These are phyloP conservation scores for Alviniconcha strummeri DNA, from an alignment of 2,888 invertebrate species.

Conservation along the genomic window DNA sequence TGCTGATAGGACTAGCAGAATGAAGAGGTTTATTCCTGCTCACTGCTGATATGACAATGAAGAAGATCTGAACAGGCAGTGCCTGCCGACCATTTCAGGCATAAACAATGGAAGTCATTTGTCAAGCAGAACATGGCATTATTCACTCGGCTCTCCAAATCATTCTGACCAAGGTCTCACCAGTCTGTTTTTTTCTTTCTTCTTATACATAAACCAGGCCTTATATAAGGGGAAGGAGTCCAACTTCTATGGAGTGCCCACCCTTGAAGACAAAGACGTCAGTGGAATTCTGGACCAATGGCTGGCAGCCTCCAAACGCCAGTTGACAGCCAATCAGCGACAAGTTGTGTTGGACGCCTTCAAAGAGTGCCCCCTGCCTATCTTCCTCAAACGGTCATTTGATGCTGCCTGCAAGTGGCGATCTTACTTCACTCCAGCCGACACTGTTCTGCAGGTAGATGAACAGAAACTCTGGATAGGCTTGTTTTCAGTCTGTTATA, in stretches of 20 bases:
- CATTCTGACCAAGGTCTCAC: too few species aligned
- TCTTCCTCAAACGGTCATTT: slow-evolving; percentile 65
- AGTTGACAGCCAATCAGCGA: slow-evolving; percentile 54
- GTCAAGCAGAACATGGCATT: too few species aligned
- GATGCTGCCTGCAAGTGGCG: slow-evolving; percentile 65
- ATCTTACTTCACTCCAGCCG: slow-evolving; percentile 53
- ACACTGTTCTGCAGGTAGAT: slow-evolving; percentile 47
- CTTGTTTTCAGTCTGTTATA: too few species aligned
- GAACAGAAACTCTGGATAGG: too few species aligned
- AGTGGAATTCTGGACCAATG: slow-evolving; percentile 60
- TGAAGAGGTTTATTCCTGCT: too few species aligned
- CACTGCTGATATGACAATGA: too few species aligned
- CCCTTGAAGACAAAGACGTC: slow-evolving; percentile 51
- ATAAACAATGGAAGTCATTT: too few species aligned
- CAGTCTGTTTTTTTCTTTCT: too few species aligned
- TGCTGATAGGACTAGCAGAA: too few species aligned
- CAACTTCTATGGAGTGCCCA: slow-evolving; percentile 53
- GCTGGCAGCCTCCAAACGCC: slow-evolving; percentile 50
- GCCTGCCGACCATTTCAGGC: too few species aligned
- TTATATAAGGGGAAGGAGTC: slow-evolving; percentile 24
- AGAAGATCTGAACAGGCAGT: too few species aligned
- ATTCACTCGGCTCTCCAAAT: too few species aligned
- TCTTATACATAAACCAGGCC: slow-evolving; percentile 19
- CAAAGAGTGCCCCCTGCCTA: slow-evolving; percentile 57
- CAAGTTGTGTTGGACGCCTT: slow-evolving; percentile 50